These are phyloP conservation scores for Brenthis hecate DNA, from an alignment of 2,888 invertebrate species.

Conservation along the genomic window DNA sequence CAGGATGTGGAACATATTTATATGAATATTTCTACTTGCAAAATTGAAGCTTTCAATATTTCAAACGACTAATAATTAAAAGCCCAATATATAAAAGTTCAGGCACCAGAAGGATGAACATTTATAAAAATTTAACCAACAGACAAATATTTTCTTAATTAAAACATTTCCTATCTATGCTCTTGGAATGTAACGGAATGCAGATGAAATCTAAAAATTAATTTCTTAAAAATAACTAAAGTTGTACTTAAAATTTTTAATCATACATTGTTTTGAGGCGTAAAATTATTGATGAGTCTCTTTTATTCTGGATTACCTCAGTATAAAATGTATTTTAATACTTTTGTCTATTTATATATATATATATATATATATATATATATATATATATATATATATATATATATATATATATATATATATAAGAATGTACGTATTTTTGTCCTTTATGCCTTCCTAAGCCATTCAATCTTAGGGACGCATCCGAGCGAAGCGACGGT, in stretches of 20 bases:
- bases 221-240: constrained; percentile 3
- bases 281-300: neutral
- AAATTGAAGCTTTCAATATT: neutral
- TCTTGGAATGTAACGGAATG: constrained; percentile 49
- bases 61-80: neutral
- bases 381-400: no score
- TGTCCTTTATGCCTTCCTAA: no score
- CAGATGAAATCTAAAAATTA: neutral
- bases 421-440: no score
- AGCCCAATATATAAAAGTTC: constrained; percentile 23
- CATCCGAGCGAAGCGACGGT: no score
- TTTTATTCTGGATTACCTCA: neutral
- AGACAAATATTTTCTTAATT: constrained; percentile 53
- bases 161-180: constrained; percentile 53
- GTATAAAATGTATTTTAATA: neutral
- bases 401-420: no score
- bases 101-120: constrained; percentile 51
- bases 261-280: neutral
- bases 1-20: no score
- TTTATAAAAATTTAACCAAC: constrained; percentile 56
- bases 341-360: neutral
- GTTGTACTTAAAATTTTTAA: neutral
- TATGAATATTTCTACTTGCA: neutral
- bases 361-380: no score
- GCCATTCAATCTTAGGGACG: no score